Base-by-base conservation (phyloP, 2,113 vertebrate genomes). In the Poecile atricapillus region DNA sequence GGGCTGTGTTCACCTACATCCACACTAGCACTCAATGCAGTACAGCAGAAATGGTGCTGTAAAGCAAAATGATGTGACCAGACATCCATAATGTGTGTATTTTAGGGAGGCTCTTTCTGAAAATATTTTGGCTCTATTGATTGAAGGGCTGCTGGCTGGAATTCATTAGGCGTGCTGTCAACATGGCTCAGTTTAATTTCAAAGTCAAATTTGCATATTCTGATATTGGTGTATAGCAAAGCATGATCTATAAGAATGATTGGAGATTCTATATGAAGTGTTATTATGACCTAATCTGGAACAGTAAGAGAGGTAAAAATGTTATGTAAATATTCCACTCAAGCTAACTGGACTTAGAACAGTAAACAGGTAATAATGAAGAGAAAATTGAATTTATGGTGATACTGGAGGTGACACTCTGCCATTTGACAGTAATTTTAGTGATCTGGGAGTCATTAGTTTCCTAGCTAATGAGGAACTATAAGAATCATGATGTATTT, bases 141-240 rank as follows among this genome's bases (percentile, higher is more conserved):
- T 20, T 35, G 21, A 58, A 44, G 59, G 9, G 6, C 35, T 60
- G 14, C 69, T 65, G 33, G 11, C 5, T 83, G 46, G 19, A 70
- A 35, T 86, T 55, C 9, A 21, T 49, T 27, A 27, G 2, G 3
- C 21, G 12, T 53, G 24, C 20, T 70, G 9, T 47, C 0, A 0
- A 22, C 0, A 0, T 62, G 22, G 19, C 27, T 70, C 30, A 47
- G 30, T 56, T 67, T 67, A 8, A 24, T 80, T 81, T 68, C 18
- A 27, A 80, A 35, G 44, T 25, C 3, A 13, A 39, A 87, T 49
- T 55, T 63, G 6, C 2, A 1, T 19, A 14, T 24, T 67, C 31
- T 81, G 24, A 30, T 35, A 59, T 2, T 44, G 8, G 15, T 68
- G 28, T 55, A 59, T 81, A 64, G 3, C 14, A 84, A 68, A 84